Evolutionary conservation across 2,797 vertebrate species (phyloP).

Genomic region (Scolopax rusticola): DNA sequence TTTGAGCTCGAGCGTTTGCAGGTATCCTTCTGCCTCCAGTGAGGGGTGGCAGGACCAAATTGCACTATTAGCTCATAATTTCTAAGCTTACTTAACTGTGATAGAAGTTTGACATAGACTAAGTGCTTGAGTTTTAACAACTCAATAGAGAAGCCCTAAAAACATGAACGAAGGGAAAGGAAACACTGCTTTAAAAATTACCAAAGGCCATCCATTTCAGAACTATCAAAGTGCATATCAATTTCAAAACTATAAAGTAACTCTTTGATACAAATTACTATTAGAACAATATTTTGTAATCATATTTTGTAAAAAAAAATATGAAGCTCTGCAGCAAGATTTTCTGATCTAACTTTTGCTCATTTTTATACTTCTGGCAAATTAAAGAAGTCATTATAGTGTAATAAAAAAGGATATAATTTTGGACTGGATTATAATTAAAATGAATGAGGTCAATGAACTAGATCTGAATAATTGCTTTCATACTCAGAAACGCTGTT

Average conservation of each 20-base stretch:
- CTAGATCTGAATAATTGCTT: background rate
- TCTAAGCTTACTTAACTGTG: background rate
- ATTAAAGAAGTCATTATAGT: background rate
- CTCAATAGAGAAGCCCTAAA: background rate
- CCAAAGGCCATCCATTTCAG: background rate
- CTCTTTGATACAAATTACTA: background rate
- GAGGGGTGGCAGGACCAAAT: background rate
- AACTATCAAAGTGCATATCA: background rate
- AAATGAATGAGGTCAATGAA: conserved; percentile 13
- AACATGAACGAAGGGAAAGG: background rate
- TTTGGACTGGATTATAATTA: conserved; percentile 13
- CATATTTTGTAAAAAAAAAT: background rate
- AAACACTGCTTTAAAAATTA: background rate
- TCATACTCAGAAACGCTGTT: background rate
- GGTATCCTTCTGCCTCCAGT: background rate
- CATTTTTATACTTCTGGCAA: background rate
- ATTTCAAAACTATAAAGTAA: background rate
- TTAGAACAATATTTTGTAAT: background rate
- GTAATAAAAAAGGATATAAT: background rate
- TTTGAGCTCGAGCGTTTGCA: background rate
- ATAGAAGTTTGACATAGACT: background rate
- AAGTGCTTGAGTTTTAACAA: background rate
- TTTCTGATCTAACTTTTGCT: background rate
- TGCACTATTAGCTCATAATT: background rate
- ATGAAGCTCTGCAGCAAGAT: background rate